Evolutionary conservation across 1,140 invertebrate species (phyloP).

Genomic region (Schmidtea mediterranea): DNA sequence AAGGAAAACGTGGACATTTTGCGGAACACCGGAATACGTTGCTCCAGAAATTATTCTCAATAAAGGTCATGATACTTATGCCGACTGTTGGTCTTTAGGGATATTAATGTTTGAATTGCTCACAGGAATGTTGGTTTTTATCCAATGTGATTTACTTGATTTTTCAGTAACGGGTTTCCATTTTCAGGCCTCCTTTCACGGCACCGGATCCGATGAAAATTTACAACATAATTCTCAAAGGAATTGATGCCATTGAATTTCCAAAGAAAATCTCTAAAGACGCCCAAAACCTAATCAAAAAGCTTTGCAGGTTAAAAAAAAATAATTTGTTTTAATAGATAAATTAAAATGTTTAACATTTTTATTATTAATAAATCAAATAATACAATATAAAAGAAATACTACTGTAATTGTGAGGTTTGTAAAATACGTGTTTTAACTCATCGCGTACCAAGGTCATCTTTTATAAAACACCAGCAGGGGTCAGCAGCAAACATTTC

Average conservation of each 20-base stretch:
- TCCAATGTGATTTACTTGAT: background rate
- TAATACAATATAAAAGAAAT: no score
- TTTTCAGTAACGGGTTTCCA: background rate
- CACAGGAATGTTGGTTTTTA: slow-evolving; percentile 32
- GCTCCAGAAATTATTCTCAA: slow-evolving; percentile 90
- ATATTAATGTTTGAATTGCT: slow-evolving; percentile 78
- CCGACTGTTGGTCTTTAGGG: slow-evolving; percentile 90
- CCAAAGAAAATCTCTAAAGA: slow-evolving; percentile 61
- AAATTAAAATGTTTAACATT: background rate
- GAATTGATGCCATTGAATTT: slow-evolving; percentile 83
- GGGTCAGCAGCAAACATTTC: no score
- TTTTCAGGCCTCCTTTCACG: slow-evolving; percentile 56
- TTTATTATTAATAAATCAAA: slow-evolving; percentile 38
- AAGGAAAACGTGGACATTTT: slow-evolving; percentile 91
- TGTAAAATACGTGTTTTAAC: no score
- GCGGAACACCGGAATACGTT: slow-evolving; percentile 83
- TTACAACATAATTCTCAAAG: slow-evolving; percentile 93
- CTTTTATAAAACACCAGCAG: no score
- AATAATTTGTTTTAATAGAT: background rate
- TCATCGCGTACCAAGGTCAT: no score
- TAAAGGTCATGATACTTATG: slow-evolving; percentile 79
- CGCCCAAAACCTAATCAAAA: slow-evolving; percentile 74
- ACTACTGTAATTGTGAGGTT: no score
- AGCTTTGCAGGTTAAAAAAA: slow-evolving; percentile 46
- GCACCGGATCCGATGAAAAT: slow-evolving; percentile 94